Evolutionary conservation across 2,113 vertebrate species (phyloP), one percentile per base, ranked within the genome.

Genomic region (Urocitellus parryii): DNA sequence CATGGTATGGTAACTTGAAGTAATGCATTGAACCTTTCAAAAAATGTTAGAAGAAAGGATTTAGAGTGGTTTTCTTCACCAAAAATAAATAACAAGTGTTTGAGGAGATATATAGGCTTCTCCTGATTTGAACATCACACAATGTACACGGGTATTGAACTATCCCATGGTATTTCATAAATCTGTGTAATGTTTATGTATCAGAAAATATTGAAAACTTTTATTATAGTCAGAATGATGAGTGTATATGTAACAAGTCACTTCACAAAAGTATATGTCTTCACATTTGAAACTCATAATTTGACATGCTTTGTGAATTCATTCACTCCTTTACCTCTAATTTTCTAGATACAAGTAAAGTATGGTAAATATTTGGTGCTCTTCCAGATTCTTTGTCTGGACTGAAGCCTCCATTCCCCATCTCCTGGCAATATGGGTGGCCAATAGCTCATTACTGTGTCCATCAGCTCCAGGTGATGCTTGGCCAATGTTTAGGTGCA

Each of bases 351-450:
- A 24, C 0, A 70, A 17, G 22, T 22, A 61, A 4, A 92, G 32
- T 65, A 51, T 8, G 14, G 20, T 45, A 65, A 53, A 58, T 37
- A 70, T 12, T 9, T 10, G 45, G 7, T 39, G 25, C 2, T 83
- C 27, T 91, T 8, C 14, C 17, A 24, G 58, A 39, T 2, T 4
- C 8, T 79, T 18, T 51, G 51, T 81, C 11, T 12, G 2, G 18
- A 10, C 9, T 1, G 1, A 73, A 67, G 2, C 12, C 17, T 79
- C 29, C 13, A 45, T 27, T 24, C 14, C 51, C 16, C 29, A 34
- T 32, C 25, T 56, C 3, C 4, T 39, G 3, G 22, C 22, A 27
- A 10, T 12, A 51, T 0, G 16, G 2, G 25, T 39, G 61, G 18
- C 27, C 13, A 27, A 0, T 11, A 51, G 25, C 12, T 74, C 34